Base-by-base conservation (phyloP, 2,888 invertebrate genomes). In the Pachliopta kotzebuea region DNA sequence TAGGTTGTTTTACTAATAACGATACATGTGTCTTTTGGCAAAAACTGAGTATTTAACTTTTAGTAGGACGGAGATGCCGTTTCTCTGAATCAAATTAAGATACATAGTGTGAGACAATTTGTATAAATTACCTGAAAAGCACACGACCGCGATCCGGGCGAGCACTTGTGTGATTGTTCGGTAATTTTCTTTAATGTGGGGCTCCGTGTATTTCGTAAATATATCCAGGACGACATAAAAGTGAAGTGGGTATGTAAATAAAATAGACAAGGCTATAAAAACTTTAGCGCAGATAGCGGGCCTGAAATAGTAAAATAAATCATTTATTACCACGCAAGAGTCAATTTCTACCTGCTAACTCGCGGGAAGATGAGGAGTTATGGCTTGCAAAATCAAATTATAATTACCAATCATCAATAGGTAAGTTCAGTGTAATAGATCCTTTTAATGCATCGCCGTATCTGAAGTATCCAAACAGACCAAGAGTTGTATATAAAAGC, bases 201-300 rank as follows among this genome's bases (percentile, higher is more conserved):
- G 77, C 77, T 96, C 82, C 90, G 95, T 65, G 93, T 93, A 93
- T 56, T 94, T 94, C 93, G 96, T 97, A 52, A 98, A 93, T 62
- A 98, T 96, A 62, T 97, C 96, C 73, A 96, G 94, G 2, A 99
- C 97, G 0, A 99, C 98, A 83, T 96, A 99, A 81, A 97, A 97
- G 84, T 98, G 98, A 0, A 99, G 93, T 17, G 97, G 97, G 80
- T 97, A 99, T 0, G 98, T 97, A 72, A 98, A 95, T 71, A 98
- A 95, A 67, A 99, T 96, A 0, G 98, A 96, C 8, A 96, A 69
- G 0, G 97, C 96, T 85, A 98, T 98, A 75, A 97, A 93, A 31
- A 95, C 77, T 85, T 97, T 96, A 0, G 97, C 97, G 18, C 93
- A 88, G 77, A 97, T 94, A 6, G 96, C 97, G 56, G 94, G 88